Evolutionary conservation across 2,113 vertebrate genomes (phyloP), one percentile per base, ranked within the genome.

Genomic region (Piprites chloris): DNA sequence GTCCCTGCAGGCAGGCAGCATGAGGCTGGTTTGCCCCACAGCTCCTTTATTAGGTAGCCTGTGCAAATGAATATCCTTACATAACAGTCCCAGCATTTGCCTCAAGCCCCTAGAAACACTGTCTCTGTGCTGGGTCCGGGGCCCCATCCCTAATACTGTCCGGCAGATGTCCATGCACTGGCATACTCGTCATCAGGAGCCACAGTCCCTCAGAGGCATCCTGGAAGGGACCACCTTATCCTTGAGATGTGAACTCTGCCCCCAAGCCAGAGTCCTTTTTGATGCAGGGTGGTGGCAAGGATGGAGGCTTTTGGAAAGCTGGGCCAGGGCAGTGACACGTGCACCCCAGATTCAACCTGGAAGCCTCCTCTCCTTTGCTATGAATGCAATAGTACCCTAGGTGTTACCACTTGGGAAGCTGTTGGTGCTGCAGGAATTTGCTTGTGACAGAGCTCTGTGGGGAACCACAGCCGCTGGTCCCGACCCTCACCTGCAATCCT

Each of bases 301-400:
- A 37, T 28, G 42, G 77, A 68, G 53, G 71, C 27, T 88, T 85
- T 58, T 8, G 2, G 41, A 73, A 67, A 61, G 53, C 35, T 56
- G 33, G 27, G 39, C 5, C 27, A 19, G 66, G 37, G 5, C 11
- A 20, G n/a, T 1, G 1, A 12, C 46, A 21, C 0, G 0, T 1
- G 1, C 7, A 42, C 6, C 21, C 21, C 46, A 42, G 66, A 62
- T 62, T 74, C 61, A 74, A 32, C 18, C 13, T 50, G 63, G 59
- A 49, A 68, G 2, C 15, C 35, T 26, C 14, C 12, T 63, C 12
- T 10, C 33, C 65, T 55, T 55, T 1, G 0, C 30, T 1, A 1
- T 41, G n/a, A 77, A 52, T 42, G 59, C 46, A 69, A 50, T 5
- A 6, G 4, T 12, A 24, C 56, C 50, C 56, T 26, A 22, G 0